Conservation (phyloP, 1,140 invertebrate genomes). For the Cydia splendana region DNA sequence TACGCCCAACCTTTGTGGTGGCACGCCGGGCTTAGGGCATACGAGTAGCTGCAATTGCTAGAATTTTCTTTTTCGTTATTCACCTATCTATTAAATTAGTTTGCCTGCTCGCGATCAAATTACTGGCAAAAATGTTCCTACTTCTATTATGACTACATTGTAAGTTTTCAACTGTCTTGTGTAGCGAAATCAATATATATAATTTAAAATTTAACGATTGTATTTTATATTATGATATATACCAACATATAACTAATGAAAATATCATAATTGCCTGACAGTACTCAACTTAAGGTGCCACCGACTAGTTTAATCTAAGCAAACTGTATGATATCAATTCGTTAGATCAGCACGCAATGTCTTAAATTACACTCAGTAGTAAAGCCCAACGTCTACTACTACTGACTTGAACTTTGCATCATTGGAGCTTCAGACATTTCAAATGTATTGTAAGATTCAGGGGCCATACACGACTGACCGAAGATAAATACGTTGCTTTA, state of each 20-base stretch:
- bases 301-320: too few relatives aligned
- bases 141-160: neutral
- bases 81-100: neutral
- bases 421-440: too few relatives aligned
- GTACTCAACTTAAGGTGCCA: too few relatives aligned
- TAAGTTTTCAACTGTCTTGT: neutral
- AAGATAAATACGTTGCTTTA: neutral
- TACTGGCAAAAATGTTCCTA: neutral
- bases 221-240: too few relatives aligned
- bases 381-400: too few relatives aligned
- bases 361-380: too few relatives aligned
- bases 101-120: neutral
- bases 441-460: neutral
- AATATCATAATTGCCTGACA: too few relatives aligned
- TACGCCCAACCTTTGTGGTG: neutral
- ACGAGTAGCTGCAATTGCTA: neutral
- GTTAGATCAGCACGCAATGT: too few relatives aligned
- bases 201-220: too few relatives aligned
- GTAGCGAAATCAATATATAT: neutral
- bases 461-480: neutral
- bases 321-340: too few relatives aligned
- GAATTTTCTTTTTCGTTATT: conserved; percentile 4
- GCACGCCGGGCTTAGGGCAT: neutral
- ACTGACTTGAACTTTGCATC: too few relatives aligned
- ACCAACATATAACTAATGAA: too few relatives aligned